phyloP scores from a whole-genome alignment of 2,113 vertebrate species.

The Burhinus bistriatus region DNA sequence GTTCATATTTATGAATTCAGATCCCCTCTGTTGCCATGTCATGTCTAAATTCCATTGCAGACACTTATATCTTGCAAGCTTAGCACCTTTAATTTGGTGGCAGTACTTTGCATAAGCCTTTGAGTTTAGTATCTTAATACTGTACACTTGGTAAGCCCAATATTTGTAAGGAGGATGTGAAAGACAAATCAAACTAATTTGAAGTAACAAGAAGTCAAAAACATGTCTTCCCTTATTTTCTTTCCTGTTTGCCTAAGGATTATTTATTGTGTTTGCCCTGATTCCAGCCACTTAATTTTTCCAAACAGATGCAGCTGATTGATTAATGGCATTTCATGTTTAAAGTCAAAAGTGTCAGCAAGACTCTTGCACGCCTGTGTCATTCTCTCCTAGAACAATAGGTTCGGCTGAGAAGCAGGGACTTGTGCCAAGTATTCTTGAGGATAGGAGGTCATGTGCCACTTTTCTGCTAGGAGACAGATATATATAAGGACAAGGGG shows the following conservation, averaged over 20 bases:
- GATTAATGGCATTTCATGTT: conserved; percentile 81
- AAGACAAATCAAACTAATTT: conserved; percentile 58
- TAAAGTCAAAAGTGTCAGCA: conserved; percentile 86
- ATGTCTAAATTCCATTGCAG: conserved; percentile 26
- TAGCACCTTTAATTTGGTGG: conserved; percentile 37
- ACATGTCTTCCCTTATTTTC: conserved; percentile 43
- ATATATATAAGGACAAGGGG: conserved; percentile 73
- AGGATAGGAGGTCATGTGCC: conserved; percentile 80
- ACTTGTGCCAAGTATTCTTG: conserved; percentile 80
- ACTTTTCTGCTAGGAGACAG: conserved; percentile 78
- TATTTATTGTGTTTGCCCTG: conserved; percentile 80
- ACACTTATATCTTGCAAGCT: conserved; percentile 13
- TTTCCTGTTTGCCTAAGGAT: conserved; percentile 75
- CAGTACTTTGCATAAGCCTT: conserved; percentile 17
- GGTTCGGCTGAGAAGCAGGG: conserved; percentile 74
- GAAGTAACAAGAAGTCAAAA: conserved; percentile 69
- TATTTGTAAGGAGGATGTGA: conserved; percentile 3
- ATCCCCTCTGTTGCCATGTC: background rate
- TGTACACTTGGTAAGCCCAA: background rate
- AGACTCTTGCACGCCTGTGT: conserved; percentile 74
- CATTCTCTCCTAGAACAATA: conserved; percentile 80
- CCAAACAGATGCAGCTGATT: conserved; percentile 82
- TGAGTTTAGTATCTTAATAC: background rate
- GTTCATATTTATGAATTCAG: conserved; percentile 27
- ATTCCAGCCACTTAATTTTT: conserved; percentile 78